Percentiles rank a stretch among this genome's conserved stretches.
These are phyloP conservation scores for Ethmia dodecea DNA, from an alignment of 2,888 invertebrate genomes.

Conservation along the genomic window DNA sequence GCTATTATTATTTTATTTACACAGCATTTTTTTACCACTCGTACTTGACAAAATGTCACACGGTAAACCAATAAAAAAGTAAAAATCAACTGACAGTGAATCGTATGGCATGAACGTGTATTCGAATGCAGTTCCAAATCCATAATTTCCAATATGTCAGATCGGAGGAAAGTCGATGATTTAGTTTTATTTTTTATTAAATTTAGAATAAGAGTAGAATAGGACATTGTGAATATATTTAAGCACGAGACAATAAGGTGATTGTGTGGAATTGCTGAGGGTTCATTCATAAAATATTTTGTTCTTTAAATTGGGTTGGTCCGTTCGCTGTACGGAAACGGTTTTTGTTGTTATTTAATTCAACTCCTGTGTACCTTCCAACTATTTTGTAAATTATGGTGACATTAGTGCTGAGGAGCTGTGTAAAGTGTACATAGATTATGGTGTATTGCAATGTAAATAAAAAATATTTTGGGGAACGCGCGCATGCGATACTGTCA, in stretches of 20 bases:
- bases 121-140: too few species aligned
- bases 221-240: conserved; percentile 32
- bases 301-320: conserved; percentile 22
- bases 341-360: conserved; percentile 57
- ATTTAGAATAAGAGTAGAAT: conserved; percentile 32
- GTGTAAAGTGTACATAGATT: conserved; percentile 37
- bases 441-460: conserved; percentile 68
- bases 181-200: conserved; percentile 39
- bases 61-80: too few species aligned
- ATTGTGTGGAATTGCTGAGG: conserved; percentile 23
- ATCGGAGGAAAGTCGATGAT: conserved; percentile 34
- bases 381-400: conserved; percentile 35
- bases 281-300: conserved; percentile 14
- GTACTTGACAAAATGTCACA: too few species aligned
- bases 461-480: conserved; percentile 66
- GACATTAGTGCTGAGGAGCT: conserved; percentile 30
- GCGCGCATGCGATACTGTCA: conserved; percentile 77
- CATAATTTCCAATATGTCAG: conserved; percentile 61
- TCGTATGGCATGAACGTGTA: too few species aligned
- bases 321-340: conserved; percentile 24
- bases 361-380: conserved; percentile 38
- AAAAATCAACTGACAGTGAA: too few species aligned
- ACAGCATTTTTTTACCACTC: too few species aligned
- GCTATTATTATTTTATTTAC: too few species aligned
- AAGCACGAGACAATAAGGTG: conserved; percentile 33